Evolutionary conservation across 2,888 invertebrate species (phyloP), one percentile per base, ranked within the genome.

Genomic region (Hipparchia sbordonii): DNA sequence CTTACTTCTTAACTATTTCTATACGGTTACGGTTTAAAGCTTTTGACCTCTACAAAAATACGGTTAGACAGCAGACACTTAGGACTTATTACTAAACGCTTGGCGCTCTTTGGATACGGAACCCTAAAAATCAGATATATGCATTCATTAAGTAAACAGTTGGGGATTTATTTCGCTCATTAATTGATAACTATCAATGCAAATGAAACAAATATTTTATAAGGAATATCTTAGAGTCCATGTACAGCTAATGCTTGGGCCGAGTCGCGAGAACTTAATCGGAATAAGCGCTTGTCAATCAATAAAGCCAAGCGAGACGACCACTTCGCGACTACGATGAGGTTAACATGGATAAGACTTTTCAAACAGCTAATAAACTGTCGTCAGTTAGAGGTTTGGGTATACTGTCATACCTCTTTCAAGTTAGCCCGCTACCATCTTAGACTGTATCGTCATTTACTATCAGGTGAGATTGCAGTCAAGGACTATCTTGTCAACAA

Each of bases 221-320:
- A 80, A 74, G 77, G 81, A 77, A 81, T 82, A 82, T 79, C 76
- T 80, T 82, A 85, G 82, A 80, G 80, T 79, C 82, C 81, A 83
- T 87, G 87, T 88, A 84, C 85, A 86, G 86, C 83, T 88, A 90
- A 91, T 88, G 89, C 84, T 82, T 86, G 84, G 80, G 81, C 81
- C 84, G 81, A 85, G 83, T 89, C 87, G 89, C 88, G 86, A 88
- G 88, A 89, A 86, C 89, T 87, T 87, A 90, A 90, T 90, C 87
- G 87, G 88, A 88, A 85, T 87, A 87, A 86, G 87, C 86, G 89
- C 90, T 91, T 92, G 92, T 92, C 92, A 91, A 92, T 92, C 91
- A 92, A 91, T 92, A 92, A 91, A 91, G 82, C 82, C 76, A 80
- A 86, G 80, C 83, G 83, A 83, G 85, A 84, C 82, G 82, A 83